A percentile compares a stretch with the other conserved stretches of the same genome.
These are phyloP conservation scores for Nomada ferruginata DNA, from an alignment of 2,888 invertebrate species.

Conservation along the genomic window DNA sequence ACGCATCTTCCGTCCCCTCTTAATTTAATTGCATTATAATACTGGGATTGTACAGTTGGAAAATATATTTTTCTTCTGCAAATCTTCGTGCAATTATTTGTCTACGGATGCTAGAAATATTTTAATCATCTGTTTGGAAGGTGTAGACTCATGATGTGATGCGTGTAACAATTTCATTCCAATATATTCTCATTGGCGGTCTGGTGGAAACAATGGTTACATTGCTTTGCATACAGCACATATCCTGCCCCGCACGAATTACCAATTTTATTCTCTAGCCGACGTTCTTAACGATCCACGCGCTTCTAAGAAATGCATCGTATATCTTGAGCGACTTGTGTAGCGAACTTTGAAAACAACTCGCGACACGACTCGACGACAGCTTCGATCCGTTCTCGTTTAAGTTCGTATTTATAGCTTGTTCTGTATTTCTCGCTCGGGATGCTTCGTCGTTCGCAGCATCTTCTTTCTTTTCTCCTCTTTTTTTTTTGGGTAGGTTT, in stretches of 20 bases:
- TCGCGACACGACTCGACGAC: slow-evolving; percentile 12
- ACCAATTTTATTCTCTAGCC: slow-evolving; percentile 33
- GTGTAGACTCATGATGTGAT: neutral
- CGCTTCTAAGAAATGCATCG: slow-evolving; percentile 36
- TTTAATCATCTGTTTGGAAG: neutral
- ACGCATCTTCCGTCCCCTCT: neutral
- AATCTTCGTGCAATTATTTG: neutral
- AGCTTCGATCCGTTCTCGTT: slow-evolving; percentile 23
- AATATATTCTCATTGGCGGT: neutral
- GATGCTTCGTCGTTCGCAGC: neutral
- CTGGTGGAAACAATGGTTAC: neutral
- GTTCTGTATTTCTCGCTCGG: neutral
- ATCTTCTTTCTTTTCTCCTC: neutral
- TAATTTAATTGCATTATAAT: neutral
- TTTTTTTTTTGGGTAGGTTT: neutral
- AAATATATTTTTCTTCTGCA: neutral
- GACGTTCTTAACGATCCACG: slow-evolving; percentile 16
- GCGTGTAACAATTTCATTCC: neutral
- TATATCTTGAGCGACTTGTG: slow-evolving; percentile 14
- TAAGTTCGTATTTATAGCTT: slow-evolving; percentile 25
- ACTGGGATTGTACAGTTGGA: neutral
- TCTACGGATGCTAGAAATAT: neutral
- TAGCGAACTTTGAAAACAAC: slow-evolving; percentile 30
- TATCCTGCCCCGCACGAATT: neutral
- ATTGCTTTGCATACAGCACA: neutral